Base-by-base conservation (phyloP, 2,888 invertebrate species). In the Hylaea fasciaria region DNA sequence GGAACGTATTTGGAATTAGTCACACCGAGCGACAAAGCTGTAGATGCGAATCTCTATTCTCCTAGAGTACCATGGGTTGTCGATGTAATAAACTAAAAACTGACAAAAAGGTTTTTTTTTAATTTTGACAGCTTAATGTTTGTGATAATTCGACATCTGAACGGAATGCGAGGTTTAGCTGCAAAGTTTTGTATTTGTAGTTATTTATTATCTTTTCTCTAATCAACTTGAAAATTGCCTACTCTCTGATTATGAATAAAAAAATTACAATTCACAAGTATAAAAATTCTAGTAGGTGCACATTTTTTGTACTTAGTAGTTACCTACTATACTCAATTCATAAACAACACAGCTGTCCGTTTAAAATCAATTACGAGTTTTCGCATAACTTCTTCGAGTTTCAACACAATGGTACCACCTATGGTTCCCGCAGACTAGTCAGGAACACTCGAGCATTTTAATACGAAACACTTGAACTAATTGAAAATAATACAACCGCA, bases 1-100 rank as follows among this genome's bases (percentile, higher is more conserved):
- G 54, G 57, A 64, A 64, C 17, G 57, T 66, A 68, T 70, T 70
- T 65, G 45, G 60, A 64, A 69, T 73, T 76, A 65, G 66, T 66
- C 61, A 69, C 62, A 62, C 54, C 49, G 62, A 55, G 60, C 53
- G 56, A 62, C 61, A 51, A 52, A 55, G 55, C 50, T 32, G 56
- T 48, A 53, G 56, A 58, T 67, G 66, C 43, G 61, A 64, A 57
- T 60, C 61, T 69, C 48, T 63, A 62, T 63, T 61, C 55, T 64
- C 52, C 40, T 47, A 57, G 44, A 22, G 44, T 61, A 61, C 53
- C 32, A 48, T 14, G 8, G 40, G n/a, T 57, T 54, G 48, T 64
- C 58, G 54, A 61, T 43, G n/a, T 43, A 43, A 22, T 0, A 44
- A 44, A 2, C n/a, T n/a, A 37, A n/a, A n/a, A n/a, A n/a, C n/a